Percentiles rank a stretch among this genome's conserved stretches.
phyloP scores from a whole-genome alignment of 2,797 vertebrate genomes.

The Lutjanus argentimaculatus region DNA sequence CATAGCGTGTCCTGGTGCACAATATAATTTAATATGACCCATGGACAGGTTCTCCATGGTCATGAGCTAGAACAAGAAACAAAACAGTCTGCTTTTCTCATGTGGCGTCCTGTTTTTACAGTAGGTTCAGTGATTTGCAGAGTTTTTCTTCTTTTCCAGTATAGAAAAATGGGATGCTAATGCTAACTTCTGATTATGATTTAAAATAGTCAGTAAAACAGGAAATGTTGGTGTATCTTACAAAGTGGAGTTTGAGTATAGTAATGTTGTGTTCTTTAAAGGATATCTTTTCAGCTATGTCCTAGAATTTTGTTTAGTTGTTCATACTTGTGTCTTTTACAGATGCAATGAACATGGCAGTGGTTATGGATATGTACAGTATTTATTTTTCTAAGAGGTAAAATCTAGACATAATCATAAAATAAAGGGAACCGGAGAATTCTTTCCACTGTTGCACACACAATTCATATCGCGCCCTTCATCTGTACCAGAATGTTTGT shows the following conservation, averaged over 20 bases:
- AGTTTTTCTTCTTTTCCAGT: background rate
- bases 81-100: background rate
- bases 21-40: background rate
- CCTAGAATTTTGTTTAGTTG: background rate
- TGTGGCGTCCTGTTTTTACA: background rate
- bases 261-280: background rate
- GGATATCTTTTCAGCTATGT: background rate
- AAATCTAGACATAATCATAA: background rate
- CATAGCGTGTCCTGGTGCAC: background rate
- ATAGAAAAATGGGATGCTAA: background rate
- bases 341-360: background rate
- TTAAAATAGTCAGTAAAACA: background rate
- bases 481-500: slow-evolving; percentile 17
- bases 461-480: background rate
- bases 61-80: background rate
- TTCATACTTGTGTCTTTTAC: background rate
- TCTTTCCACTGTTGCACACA: background rate
- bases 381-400: background rate
- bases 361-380: too few species aligned
- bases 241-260: too few species aligned
- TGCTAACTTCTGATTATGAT: background rate
- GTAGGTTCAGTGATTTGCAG: background rate
- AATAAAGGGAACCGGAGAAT: background rate
- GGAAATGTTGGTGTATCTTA: background rate
- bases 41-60: background rate